Conservation (phyloP, 2,888 invertebrate species). For the Poecilus cupreus region DNA sequence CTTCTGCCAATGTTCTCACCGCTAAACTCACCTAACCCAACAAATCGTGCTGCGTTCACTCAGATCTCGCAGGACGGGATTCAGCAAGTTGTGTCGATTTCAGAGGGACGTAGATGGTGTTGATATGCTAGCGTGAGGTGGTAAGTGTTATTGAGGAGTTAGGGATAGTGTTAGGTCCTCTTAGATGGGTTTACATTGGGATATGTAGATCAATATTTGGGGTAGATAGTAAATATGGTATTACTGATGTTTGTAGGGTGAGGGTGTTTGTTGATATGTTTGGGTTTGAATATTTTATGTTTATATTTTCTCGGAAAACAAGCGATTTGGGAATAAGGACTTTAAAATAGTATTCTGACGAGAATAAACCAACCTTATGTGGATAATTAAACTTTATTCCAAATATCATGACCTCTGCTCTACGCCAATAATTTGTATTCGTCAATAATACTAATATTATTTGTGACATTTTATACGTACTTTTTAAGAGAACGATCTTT, state of each 20-base stretch:
- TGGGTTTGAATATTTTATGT: not conserved
- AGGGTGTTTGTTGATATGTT: not conserved
- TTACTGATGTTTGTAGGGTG: not conserved
- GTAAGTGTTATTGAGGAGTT: not conserved
- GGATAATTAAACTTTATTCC: too few relatives aligned
- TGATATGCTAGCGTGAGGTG: not conserved
- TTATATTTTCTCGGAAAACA: not conserved
- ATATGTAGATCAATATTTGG: not conserved
- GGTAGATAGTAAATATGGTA: not conserved
- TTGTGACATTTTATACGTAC: too few relatives aligned
- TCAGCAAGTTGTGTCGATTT: not conserved
- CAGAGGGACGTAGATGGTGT: not conserved
- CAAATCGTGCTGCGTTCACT: conserved; percentile 15
- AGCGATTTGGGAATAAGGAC: not conserved
- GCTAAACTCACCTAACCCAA: conserved; percentile 18
- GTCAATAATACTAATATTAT: too few relatives aligned
- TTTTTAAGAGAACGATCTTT: too few relatives aligned
- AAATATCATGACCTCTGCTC: too few relatives aligned
- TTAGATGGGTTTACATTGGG: not conserved
- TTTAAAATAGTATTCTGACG: too few relatives aligned
- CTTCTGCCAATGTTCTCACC: not conserved
- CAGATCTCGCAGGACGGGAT: not conserved
- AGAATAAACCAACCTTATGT: too few relatives aligned
- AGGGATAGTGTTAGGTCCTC: not conserved
- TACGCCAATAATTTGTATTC: too few relatives aligned